Base-by-base conservation (phyloP, 2,113 vertebrate species). In the Pogonocichla stellata region DNA sequence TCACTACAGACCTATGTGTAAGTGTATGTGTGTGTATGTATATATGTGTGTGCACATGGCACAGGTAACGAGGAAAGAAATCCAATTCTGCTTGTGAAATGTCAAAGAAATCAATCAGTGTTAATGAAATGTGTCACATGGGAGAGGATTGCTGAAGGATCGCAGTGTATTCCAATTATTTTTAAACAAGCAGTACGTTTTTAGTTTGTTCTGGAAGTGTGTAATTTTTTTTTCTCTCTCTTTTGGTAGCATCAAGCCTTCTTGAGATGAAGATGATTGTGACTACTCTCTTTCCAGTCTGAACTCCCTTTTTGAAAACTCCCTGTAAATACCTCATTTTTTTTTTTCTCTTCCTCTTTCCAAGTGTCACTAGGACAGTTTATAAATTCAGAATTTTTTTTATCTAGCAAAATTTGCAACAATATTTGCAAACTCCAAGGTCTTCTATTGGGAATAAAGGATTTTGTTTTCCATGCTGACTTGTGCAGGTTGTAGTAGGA, bases 321-420 rank as follows among this genome's bases (percentile, higher is more conserved):
- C 7, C 4, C 3, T 36, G 29, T 17, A 31, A 88, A 17, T 43
- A 24, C 2, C 5, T 45, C 5, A 61, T 0, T 71, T 75, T 66
- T 71, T 75, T 66, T 45, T 29, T 50, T 36, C 12, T 79, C 19
- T 73, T 64, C 5, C 5, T 53, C 26, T 85, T 65, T 77, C 31
- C 0, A 0, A 51, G 8, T 38, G 12, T 79, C 19, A 56, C 16
- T 48, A 71, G 14, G 16, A 58, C 5, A 45, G 9, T 75, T 74
- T 78, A 71, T 48, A 74, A 72, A 85, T 43, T 75, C 26, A 56
- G 50, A 70, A 0, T 15, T 15, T 36, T 43, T 62, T 78, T 74
- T 6, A 25, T 14, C 8, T 58, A 3, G 43, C 14, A 89, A 51
- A 87, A 71, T 72, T 74, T 51, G 1, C 6, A 86, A 28, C 12